Evolutionary conservation across 2,113 vertebrate genomes (phyloP).

Genomic region (Gorsachius goisagi): DNA sequence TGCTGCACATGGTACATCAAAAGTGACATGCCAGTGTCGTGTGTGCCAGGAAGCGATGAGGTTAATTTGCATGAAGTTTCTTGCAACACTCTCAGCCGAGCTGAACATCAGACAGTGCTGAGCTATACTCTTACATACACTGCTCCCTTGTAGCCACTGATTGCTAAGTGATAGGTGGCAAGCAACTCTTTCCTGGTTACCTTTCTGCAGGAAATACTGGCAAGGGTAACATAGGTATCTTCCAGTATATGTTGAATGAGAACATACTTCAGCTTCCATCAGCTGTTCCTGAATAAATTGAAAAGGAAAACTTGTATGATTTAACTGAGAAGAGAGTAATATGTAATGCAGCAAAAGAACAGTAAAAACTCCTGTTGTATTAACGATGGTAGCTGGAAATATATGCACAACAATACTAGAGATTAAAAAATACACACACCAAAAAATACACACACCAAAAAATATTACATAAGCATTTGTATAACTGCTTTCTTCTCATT

Average conservation of each 20-base stretch:
- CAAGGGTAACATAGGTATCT: neutral
- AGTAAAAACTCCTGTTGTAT: neutral
- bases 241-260: neutral
- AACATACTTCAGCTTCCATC: neutral
- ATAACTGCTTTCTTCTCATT: neutral
- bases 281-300: neutral
- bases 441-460: neutral
- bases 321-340: neutral
- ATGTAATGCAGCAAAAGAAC: neutral
- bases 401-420: neutral
- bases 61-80: neutral
- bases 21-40: neutral
- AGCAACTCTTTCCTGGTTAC: neutral
- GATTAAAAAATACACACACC: neutral
- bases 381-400: neutral
- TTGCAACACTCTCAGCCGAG: neutral
- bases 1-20: neutral
- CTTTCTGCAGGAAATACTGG: neutral
- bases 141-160: neutral
- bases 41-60: neutral
- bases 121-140: neutral
- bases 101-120: neutral
- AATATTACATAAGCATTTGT: neutral
- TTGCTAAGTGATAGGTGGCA: neutral
- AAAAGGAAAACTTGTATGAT: neutral